Evolutionary conservation across 2,797 vertebrate genomes (phyloP).

Genomic region (Fistularia commersonii): DNA sequence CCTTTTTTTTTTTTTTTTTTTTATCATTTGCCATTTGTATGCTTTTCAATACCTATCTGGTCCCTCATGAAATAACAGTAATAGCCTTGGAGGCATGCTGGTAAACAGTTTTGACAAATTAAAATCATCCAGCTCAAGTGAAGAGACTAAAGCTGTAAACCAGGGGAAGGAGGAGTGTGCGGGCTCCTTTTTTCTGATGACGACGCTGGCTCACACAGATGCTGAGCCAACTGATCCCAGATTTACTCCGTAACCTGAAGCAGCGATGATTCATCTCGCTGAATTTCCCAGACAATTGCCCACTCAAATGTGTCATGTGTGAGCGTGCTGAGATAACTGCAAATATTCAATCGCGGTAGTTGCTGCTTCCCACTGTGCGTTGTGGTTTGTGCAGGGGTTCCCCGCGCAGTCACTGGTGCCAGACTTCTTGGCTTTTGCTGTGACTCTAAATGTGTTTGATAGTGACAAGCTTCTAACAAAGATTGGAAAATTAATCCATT

Average conservation of each 20-base stretch:
- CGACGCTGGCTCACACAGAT: constrained; percentile 42
- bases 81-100: constrained; percentile 76
- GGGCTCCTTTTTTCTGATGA: constrained; percentile 20
- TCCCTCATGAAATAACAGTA: constrained; percentile 75
- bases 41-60: constrained; percentile 77
- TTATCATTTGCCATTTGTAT: constrained; percentile 72
- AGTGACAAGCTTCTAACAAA: constrained; percentile 35
- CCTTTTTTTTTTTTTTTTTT: constrained; percentile 37
- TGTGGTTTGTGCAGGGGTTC: constrained; percentile 19
- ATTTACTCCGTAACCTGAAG: constrained; percentile 25
- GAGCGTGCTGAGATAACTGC: constrained; percentile 21
- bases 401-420: constrained; percentile 29
- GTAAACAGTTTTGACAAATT: constrained; percentile 85
- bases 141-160: constrained; percentile 59
- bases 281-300: constrained; percentile 22
- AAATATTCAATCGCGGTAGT: constrained; percentile 16
- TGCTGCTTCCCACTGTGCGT: constrained; percentile 18
- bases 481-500: constrained; percentile 46
- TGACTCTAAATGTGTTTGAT: constrained; percentile 33
- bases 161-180: constrained; percentile 30
- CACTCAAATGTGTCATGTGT: constrained; percentile 31
- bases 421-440: constrained; percentile 24
- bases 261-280: constrained; percentile 32
- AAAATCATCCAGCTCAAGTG: constrained; percentile 76
- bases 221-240: constrained; percentile 6